Evolutionary conservation across 1,140 invertebrate species (phyloP).

Genomic region (Ceratina australensis): DNA sequence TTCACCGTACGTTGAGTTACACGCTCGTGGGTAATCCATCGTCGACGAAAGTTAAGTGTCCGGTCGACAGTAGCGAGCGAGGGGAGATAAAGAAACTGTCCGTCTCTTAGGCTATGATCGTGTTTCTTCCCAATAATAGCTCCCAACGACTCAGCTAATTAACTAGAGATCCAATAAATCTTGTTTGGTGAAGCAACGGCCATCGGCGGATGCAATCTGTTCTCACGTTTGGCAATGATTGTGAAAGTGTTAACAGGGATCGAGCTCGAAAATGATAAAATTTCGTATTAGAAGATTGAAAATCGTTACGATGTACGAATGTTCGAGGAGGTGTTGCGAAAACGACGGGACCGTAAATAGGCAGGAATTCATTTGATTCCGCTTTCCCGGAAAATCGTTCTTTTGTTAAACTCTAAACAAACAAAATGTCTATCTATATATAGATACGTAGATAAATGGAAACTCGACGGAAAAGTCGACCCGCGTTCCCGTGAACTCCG

Average conservation of each 20-base stretch:
- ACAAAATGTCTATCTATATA: neutral
- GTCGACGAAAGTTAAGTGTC: neutral
- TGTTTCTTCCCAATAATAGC: neutral
- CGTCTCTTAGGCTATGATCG: neutral
- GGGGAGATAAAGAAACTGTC: neutral
- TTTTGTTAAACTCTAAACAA: neutral
- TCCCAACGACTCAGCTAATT: neutral
- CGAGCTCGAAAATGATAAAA: no score
- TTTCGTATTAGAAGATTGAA: neutral
- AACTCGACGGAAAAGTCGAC: constrained; percentile 26
- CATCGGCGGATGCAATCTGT: no score
- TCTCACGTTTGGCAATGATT: no score
- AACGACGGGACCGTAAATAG: no score
- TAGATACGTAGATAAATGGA: neutral
- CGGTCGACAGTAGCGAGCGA: no score
- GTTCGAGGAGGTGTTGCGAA: neutral
- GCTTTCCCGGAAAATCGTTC: constrained; percentile 1
- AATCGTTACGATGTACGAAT: neutral
- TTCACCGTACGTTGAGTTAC: neutral
- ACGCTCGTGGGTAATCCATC: neutral
- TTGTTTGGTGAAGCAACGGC: neutral
- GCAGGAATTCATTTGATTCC: neutral
- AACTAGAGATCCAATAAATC: neutral
- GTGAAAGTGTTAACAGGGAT: no score
- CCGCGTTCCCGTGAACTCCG: neutral